Base-by-base conservation (phyloP, 2,797 vertebrate species). In the Acridotheres tristis region DNA sequence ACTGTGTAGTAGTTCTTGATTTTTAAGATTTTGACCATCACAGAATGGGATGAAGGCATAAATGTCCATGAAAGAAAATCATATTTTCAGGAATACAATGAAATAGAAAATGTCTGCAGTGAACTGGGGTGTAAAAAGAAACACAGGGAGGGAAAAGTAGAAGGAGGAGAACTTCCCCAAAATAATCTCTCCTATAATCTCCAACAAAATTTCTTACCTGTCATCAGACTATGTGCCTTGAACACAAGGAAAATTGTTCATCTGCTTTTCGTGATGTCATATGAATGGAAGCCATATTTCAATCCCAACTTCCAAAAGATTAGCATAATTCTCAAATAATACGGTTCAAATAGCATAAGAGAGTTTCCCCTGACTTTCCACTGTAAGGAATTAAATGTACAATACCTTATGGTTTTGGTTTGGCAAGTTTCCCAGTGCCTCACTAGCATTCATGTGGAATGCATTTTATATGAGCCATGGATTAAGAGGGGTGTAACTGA, bases 341-440 rank as follows among this genome's bases (percentile, higher is more conserved):
- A 73, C 4, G n/a, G 19, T 89, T 90, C 61, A 79, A 93, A 85
- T 67, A 80, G 55, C 53, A 25, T 26, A 36, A 45, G 32, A 75
- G 14, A 78, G 8, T 43, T 88, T 88, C 29, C 38, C 30, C 34
- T 42, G 45, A 77, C 19, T 84, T 89, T 51, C 40, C 19, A 65
- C 25, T 76, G 34, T 68, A 67, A 93, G 26, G 62, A 90, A 77
- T 73, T 85, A 88, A 72, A 79, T 72, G 67, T 76, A 90, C 58
- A 91, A 42, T 80, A 85, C 67, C 65, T 88, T 90, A 87, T 36
- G 58, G 42, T 68, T 95, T 90, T 75, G 47, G 54, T 69, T 80
- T 93, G 96, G 91, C 68, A 88, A 42, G 18, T 72, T 94, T 92
- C 87, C 87, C 58, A 66, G 54, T 80, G 51, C 36, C 66, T 91